Evolutionary conservation across 2,797 vertebrate species (phyloP).

Genomic region (Gephyroberyx darwinii): DNA sequence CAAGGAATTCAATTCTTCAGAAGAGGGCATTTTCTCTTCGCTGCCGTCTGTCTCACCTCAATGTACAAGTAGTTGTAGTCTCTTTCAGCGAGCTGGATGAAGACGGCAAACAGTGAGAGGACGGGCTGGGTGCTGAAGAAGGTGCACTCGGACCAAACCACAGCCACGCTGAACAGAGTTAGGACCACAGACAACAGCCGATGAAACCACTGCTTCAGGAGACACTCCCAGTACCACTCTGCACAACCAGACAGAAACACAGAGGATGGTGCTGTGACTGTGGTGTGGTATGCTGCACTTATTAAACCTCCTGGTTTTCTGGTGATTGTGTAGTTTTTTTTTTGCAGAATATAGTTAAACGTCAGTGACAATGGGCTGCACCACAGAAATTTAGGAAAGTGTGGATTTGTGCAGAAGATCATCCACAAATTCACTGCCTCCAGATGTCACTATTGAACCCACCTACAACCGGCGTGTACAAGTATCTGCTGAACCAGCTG

Average conservation of each 20-base stretch:
- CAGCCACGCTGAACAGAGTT: conserved; percentile 89
- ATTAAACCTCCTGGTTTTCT: too few relatives aligned
- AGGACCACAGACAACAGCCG: conserved; percentile 88
- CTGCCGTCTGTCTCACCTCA: conserved; percentile 83
- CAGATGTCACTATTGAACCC: conserved; percentile 44
- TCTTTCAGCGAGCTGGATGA: conserved; percentile 94
- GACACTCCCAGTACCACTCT: conserved; percentile 99
- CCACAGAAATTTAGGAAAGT: too few relatives aligned
- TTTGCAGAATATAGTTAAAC: too few relatives aligned
- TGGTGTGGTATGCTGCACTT: too few relatives aligned
- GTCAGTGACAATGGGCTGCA: too few relatives aligned
- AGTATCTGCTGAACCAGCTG: conserved; percentile 86
- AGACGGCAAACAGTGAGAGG: conserved; percentile 94
- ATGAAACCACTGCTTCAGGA: conserved; percentile 91
- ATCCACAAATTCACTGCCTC: too few relatives aligned
- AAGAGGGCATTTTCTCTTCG: not conserved
- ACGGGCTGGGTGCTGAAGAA: conserved; percentile 96
- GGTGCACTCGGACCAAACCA: conserved; percentile 98
- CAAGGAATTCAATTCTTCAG: too few relatives aligned
- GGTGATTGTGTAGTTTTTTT: too few relatives aligned
- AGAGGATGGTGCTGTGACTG: too few relatives aligned
- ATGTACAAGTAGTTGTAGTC: conserved; percentile 98
- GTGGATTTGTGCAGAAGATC: too few relatives aligned
- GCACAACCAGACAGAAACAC: conserved; percentile 44
- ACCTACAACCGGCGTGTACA: conserved; percentile 92